phyloP scores from a whole-genome alignment of 2,113 vertebrate species.

The Halcyon malimbica region DNA sequence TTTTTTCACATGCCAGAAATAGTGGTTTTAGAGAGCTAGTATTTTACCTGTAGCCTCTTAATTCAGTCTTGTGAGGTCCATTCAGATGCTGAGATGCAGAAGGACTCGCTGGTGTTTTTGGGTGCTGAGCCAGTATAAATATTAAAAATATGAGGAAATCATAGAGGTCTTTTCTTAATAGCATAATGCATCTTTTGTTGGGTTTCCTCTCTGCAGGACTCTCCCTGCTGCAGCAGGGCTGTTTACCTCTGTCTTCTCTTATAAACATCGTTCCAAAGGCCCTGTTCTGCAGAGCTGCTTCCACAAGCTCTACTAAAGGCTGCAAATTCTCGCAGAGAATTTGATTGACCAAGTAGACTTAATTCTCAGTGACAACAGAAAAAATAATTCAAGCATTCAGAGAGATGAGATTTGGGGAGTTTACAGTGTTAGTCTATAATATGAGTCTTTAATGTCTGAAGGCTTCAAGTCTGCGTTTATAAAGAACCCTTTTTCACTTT shows the following conservation, averaged over 20 bases:
- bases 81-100: neutral
- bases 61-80: neutral
- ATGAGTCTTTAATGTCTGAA: slow-evolving; percentile 13
- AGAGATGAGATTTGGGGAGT: neutral
- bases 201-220: slow-evolving; percentile 36
- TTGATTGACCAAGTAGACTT: slow-evolving; percentile 7
- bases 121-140: neutral
- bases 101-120: neutral
- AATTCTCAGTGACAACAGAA: neutral
- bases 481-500: slow-evolving; percentile 20
- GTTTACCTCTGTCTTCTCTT: slow-evolving; percentile 20
- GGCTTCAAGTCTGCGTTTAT: neutral
- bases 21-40: neutral
- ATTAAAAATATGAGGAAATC: slow-evolving; percentile 32
- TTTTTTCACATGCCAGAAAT: neutral
- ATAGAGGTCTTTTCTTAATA: slow-evolving; percentile 38
- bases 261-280: neutral
- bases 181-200: slow-evolving; percentile 38
- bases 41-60: neutral
- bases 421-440: neutral
- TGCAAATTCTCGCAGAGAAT: neutral
- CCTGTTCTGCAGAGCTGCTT: neutral
- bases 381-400: slow-evolving; percentile 21
- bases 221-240: slow-evolving; percentile 6
- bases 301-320: neutral